Evolutionary conservation across 2,113 vertebrate species (phyloP).

Genomic region (Melanocharis versteri): DNA sequence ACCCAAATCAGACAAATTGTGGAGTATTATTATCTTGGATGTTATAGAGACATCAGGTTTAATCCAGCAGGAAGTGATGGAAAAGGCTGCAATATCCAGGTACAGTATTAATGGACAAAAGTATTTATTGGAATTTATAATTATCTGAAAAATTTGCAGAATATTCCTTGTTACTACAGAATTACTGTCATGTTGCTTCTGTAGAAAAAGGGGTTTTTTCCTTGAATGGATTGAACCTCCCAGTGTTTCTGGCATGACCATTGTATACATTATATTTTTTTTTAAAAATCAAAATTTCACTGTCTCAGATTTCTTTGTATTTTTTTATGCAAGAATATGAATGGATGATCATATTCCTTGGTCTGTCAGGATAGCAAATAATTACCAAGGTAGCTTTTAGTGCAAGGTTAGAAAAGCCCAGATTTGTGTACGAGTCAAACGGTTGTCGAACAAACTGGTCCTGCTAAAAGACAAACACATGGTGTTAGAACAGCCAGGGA

Average conservation of each 20-base stretch:
- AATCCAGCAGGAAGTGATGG: constrained; percentile 93
- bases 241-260: background rate
- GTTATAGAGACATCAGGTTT: constrained; percentile 93
- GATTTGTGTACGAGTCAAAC: fast-evolving
- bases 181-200: background rate
- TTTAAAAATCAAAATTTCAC: background rate
- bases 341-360: background rate
- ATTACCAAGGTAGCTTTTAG: background rate
- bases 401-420: background rate
- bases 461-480: background rate
- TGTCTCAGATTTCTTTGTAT: background rate
- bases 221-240: background rate
- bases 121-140: background rate
- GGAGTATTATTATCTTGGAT: constrained; percentile 95
- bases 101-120: constrained; percentile 37
- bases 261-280: background rate
- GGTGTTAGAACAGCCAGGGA: background rate
- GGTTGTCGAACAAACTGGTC: background rate
- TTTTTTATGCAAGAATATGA: background rate
- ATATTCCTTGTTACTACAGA: background rate
- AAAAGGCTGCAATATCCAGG: constrained; percentile 95
- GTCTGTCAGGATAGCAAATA: background rate
- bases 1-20: constrained; percentile 88
- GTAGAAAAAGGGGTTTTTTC: background rate
- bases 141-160: background rate